Conservation (phyloP, 1,140 invertebrate genomes). For the Drosophila ercepeae region DNA sequence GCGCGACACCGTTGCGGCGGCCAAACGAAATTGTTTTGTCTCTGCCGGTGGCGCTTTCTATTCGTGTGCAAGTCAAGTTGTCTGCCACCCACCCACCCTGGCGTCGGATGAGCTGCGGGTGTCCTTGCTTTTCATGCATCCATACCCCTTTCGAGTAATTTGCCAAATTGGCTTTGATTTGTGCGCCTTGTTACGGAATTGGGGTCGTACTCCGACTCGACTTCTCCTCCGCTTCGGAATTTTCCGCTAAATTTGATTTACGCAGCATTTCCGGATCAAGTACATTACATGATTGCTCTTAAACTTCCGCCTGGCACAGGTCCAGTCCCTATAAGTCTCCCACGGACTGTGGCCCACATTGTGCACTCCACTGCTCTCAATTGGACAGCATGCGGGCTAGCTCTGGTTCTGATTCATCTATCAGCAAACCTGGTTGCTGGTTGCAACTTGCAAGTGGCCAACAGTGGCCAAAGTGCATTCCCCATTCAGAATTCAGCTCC, state of each 20-base stretch:
- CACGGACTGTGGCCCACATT: conserved; percentile 58
- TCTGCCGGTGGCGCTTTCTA: conserved; percentile 47
- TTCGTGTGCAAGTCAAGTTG: conserved; percentile 11
- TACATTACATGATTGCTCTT: conserved; percentile 67
- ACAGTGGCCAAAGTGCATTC: too few species aligned
- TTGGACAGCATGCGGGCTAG: conserved; percentile 45
- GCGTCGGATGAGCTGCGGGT: conserved; percentile 10
- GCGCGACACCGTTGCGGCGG: too few species aligned
- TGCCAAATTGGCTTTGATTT: conserved; percentile 68
- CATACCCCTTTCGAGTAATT: conserved; percentile 42
- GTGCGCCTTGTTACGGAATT: conserved; percentile 54
- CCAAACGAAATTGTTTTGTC: conserved; percentile 67
- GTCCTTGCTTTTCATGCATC: conserved; percentile 17
- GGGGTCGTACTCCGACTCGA: conserved; percentile 54
- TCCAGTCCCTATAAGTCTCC: conserved; percentile 31
- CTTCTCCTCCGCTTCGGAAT: conserved; percentile 10
- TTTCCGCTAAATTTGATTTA: conserved; percentile 64
- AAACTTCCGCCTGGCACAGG: conserved; percentile 54
- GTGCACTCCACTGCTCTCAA: conserved; percentile 27
- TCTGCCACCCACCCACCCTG: conserved; percentile 6
- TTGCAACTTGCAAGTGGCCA: conserved; percentile 15
- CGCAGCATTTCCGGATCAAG: conserved; percentile 70
- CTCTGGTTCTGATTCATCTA: conserved; percentile 11
- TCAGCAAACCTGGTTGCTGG: conserved; percentile 15
- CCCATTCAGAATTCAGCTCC: not conserved